These are phyloP conservation scores for Rhizomys pruinosus DNA, from an alignment of 2,113 vertebrate genomes.

Conservation along the genomic window DNA sequence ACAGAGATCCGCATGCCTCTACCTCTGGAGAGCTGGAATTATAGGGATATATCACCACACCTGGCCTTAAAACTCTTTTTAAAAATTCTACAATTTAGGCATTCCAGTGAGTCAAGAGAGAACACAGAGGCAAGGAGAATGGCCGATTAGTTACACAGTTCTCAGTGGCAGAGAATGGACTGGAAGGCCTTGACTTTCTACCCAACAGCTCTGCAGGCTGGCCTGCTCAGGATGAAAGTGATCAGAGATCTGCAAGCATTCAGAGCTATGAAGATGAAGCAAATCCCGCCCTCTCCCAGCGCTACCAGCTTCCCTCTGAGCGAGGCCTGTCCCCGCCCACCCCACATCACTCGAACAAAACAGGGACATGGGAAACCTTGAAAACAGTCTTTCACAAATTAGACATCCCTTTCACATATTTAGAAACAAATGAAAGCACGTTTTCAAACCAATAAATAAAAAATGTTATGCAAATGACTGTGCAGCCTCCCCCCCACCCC, in stretches of 20 bases:
- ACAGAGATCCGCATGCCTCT: too few species aligned
- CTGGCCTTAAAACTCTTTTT: too few species aligned
- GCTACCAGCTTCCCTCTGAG: neutral
- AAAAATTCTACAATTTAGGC: neutral
- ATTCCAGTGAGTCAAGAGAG: neutral
- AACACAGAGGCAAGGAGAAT: too few species aligned
- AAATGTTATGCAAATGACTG: neutral
- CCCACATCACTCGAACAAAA: rapidly evolving
- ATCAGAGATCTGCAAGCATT: neutral
- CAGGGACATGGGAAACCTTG: neutral
- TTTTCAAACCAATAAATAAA: neutral
- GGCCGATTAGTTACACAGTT: too few species aligned
- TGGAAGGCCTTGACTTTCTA: neutral
- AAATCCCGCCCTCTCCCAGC: too few species aligned
- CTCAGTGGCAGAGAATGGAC: neutral
- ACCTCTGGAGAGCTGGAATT: too few species aligned
- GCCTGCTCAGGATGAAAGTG: neutral
- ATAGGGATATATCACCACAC: too few species aligned
- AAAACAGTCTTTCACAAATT: neutral
- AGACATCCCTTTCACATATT: neutral
- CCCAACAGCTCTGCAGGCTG: rapidly evolving
- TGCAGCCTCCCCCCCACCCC: rapidly evolving
- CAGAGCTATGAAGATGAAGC: rapidly evolving
- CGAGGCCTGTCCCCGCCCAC: neutral
- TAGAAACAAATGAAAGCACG: neutral